Evolutionary conservation across 2,797 vertebrate genomes (phyloP).

Genomic region (Gambelia wislizenii): DNA sequence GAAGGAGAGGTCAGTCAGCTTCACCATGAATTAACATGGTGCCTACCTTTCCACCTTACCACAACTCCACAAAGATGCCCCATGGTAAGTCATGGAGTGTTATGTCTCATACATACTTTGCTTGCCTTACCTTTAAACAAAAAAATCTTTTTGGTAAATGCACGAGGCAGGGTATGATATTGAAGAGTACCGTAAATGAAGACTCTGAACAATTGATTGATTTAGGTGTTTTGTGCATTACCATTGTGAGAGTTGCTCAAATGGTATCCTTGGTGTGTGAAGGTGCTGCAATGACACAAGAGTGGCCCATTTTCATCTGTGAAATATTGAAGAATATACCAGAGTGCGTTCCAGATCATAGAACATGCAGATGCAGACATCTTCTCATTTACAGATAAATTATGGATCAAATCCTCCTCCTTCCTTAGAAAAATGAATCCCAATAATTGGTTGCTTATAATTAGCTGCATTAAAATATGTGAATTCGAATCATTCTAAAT

Average conservation of each 20-base stretch:
- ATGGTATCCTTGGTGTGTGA: not conserved
- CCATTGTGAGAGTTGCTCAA: not conserved
- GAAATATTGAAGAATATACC: not conserved
- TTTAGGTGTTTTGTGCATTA: not conserved
- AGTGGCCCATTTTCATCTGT: not conserved
- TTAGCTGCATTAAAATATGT: conserved; percentile 8
- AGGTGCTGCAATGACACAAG: not conserved
- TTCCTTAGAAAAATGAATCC: conserved; percentile 11
- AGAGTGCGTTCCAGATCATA: not conserved
- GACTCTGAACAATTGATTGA: not conserved
- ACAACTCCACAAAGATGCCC: too few relatives aligned
- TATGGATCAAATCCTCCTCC: not conserved
- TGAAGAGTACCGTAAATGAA: not conserved
- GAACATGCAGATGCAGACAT: not conserved
- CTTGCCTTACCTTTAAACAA: not conserved
- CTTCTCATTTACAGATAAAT: conserved; percentile 4
- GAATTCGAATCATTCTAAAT: conserved; percentile 10
- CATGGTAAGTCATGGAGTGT: too few relatives aligned
- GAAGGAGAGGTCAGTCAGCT: too few relatives aligned
- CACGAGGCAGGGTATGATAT: not conserved
- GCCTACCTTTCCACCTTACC: too few relatives aligned
- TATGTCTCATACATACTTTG: not conserved
- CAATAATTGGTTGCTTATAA: not conserved
- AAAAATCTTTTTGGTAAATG: not conserved
- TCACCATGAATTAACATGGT: too few relatives aligned